Percentiles rank a stretch among this genome's conserved stretches.
phyloP scores from a whole-genome alignment of 2,113 vertebrate species.

The Rhynchomys soricoides region DNA sequence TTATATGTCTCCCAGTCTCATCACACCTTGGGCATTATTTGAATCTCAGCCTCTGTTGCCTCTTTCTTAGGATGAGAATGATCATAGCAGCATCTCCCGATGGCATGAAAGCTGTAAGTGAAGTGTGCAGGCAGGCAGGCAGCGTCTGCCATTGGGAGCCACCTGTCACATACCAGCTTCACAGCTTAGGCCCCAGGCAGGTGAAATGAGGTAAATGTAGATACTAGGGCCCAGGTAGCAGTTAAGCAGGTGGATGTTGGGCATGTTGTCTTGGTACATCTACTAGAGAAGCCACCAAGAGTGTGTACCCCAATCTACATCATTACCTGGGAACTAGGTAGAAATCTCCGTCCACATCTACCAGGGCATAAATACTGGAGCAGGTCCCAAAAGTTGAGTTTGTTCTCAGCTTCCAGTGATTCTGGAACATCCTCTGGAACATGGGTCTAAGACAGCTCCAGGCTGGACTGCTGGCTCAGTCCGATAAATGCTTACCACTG shows the following conservation, averaged over 20 bases:
- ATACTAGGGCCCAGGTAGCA: not conserved
- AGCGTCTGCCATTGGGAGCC: not conserved
- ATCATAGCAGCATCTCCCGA: rapidly evolving
- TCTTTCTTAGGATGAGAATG: not conserved
- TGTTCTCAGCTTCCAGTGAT: not conserved
- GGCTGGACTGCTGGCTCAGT: not conserved
- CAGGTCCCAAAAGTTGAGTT: no score
- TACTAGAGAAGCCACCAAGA: not conserved
- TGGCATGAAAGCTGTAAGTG: rapidly evolving
- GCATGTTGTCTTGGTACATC: rapidly evolving
- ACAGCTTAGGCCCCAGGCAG: not conserved
- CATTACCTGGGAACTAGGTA: not conserved
- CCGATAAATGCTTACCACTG: not conserved
- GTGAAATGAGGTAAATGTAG: not conserved
- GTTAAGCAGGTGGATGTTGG: rapidly evolving
- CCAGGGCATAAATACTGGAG: no score
- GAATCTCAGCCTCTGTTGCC: not conserved
- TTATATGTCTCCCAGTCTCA: not conserved
- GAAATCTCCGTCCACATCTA: not conserved
- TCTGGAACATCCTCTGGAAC: no score
- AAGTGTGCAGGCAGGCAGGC: rapidly evolving
- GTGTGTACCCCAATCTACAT: not conserved
- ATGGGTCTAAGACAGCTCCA: not conserved
- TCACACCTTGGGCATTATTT: not conserved
- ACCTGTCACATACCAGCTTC: rapidly evolving